Conservation (phyloP, 1,140 invertebrate genomes). For the Bacillus rossius region DNA sequence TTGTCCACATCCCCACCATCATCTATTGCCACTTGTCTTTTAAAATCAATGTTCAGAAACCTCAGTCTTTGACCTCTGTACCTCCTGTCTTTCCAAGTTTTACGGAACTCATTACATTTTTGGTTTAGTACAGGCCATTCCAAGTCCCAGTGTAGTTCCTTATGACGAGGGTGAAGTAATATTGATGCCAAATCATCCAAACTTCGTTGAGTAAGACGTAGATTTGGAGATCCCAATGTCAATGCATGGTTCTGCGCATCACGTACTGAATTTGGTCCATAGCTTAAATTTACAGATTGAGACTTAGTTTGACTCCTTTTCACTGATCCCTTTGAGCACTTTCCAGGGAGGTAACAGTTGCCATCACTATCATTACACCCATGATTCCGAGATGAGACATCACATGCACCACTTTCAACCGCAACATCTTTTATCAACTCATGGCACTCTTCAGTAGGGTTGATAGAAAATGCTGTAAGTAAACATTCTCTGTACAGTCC, state of each 20-base stretch:
- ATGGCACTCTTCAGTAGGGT: conserved; percentile 49
- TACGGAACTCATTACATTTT: conserved; percentile 53
- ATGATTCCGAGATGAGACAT: neutral
- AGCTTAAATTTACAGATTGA: conserved; percentile 38
- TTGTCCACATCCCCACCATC: conserved; percentile 44
- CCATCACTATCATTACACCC: neutral
- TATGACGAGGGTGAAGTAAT: conserved; percentile 53
- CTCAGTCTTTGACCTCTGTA: conserved; percentile 55
- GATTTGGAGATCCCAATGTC: conserved; percentile 39
- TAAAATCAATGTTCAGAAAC: conserved; percentile 59
- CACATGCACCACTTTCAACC: conserved; percentile 7
- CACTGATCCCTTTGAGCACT: conserved; percentile 6
- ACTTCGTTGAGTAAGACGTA: conserved; percentile 51
- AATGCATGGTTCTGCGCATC: conserved; percentile 44
- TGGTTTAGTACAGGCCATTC: conserved; percentile 52
- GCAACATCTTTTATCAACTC: conserved; percentile 48
- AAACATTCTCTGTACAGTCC: conserved; percentile 55
- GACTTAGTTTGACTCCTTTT: conserved; percentile 34
- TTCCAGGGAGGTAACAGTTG: neutral
- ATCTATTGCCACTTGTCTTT: conserved; percentile 53
- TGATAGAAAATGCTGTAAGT: conserved; percentile 57
- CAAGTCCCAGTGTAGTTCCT: conserved; percentile 54
- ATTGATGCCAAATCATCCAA: conserved; percentile 56
- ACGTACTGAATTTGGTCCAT: conserved; percentile 44
- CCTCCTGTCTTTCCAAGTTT: conserved; percentile 51